Evolutionary conservation across 2,888 invertebrate genomes (phyloP), one percentile per base, ranked within the genome.

Genomic region (Autographa pulchrina): DNA sequence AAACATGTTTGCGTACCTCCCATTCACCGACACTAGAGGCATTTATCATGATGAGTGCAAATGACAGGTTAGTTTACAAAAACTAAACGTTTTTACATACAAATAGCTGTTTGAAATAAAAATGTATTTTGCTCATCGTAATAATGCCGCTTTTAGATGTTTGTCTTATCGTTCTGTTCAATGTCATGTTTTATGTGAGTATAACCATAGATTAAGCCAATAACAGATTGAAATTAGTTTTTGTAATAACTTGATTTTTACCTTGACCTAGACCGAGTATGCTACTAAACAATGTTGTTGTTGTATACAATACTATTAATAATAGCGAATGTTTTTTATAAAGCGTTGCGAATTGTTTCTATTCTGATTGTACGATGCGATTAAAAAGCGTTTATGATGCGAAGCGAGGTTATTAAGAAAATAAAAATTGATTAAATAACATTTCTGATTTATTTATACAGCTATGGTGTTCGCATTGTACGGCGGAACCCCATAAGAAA

Each of bases 381-480:
- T 66, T 70, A 78, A 80, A 62, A 68, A 63, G 65, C 60, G 62
- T 58, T 41, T 14, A 65, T 56, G 48, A 62, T 65, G 82, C 82
- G 35, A 62, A 65, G 82, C 83, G 82, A 82, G 43, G 16, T 68
- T n/a, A 68, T 70, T 68, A 69, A 63, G 73, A 31, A 71, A 70
- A 77, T 63, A 54, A 70, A 70, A 68, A 61, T 69, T 76, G 61
- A 60, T 76, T 11, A 69, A 77, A 25, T 77, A 77, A 83, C 54
- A 78, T 73, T 85, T 85, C 67, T 91, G 78, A 78, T 91, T 92
- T 92, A 87, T 92, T 86, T 90, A 89, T 88, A 85, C 90, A 92
- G 92, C 88, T 86, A 73, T 86, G 87, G 83, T 83, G 85, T 82
- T 80, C 71, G 72, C 78, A 82, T 75, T 81, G 87, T 82, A 80